Evolutionary conservation across 2,113 vertebrate genomes (phyloP), one percentile per base, ranked within the genome.

Genomic region (Hyperopisus bebe): DNA sequence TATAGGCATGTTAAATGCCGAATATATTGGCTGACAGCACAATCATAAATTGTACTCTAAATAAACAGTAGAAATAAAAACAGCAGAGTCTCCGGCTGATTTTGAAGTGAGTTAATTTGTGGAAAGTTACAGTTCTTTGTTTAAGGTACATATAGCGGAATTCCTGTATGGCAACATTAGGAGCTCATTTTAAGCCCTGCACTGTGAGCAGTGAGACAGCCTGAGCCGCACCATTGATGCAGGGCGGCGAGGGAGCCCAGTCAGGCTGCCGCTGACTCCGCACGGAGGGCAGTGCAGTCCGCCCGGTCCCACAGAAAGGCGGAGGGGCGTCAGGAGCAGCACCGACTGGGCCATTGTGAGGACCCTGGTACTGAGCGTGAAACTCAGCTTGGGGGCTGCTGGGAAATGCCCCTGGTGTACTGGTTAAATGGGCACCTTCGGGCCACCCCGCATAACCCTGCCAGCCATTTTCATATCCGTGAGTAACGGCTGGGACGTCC

Each of bases 401-500:
- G 35, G 88, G 74, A 50, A 83, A 77, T 15, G 35, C 88, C 39
- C 55, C 48, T 62, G 93, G 88, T 48, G 48, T 53, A 55, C 55
- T 83, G 24, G 87, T 6, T 19, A 51, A 35, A 47, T 90, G 77
- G 27, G 90, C 70, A 86, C 85, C 80, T 15, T 90, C 6, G 86
- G 91, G 89, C 93, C 93, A 94, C 90, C 90, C 89, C 21, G 90
- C 94, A 80, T 93, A 94, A 44, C 88, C 92, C 19, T 74, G 91
- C 94, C 93, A 95, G n/a, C 50, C 62, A 74, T 91, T 44, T 74
- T 91, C 90, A 82, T 90, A 94, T 66, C 21, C 93, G 86, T 92
- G 94, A 92, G 93, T 94, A 88, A 92, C 88, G 86, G 91, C 11
- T 31, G 92, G 92, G 51, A 88, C 50, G 42, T 96, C 93, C 95